Evolutionary conservation across 2,113 vertebrate genomes (phyloP).

Genomic region (Silurus meridionalis): DNA sequence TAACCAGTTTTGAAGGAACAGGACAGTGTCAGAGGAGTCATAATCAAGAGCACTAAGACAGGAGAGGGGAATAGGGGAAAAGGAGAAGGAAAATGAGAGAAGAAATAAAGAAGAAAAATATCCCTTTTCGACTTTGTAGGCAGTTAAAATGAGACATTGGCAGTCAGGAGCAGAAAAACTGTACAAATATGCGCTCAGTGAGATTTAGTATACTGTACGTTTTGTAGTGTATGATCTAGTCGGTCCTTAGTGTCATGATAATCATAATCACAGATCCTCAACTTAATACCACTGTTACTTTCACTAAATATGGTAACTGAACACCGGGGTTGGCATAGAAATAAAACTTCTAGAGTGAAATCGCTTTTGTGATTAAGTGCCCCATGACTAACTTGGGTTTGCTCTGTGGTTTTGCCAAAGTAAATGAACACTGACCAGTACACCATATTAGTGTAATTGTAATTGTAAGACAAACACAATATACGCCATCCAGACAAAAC

Average conservation of each 20-base stretch:
- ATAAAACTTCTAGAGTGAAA: conserved; percentile 5
- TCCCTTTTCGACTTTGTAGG: conserved; percentile 67
- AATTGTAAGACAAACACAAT: conserved; percentile 39
- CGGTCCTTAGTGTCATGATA: neutral
- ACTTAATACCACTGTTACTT: neutral
- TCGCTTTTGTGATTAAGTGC: conserved; percentile 9
- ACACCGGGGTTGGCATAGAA: neutral
- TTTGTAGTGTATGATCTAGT: conserved; percentile 57
- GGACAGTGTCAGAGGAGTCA: conserved; percentile 52
- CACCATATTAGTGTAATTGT: conserved; percentile 36
- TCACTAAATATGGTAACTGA: neutral
- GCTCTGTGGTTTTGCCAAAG: conserved; percentile 10
- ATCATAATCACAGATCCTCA: conserved; percentile 20
- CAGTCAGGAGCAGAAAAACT: conserved; percentile 64
- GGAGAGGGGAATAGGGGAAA: conserved; percentile 50
- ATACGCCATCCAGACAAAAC: conserved; percentile 42
- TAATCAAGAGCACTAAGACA: conserved; percentile 49
- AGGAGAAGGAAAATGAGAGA: conserved; percentile 58
- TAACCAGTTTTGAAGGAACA: conserved; percentile 62
- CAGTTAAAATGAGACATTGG: conserved; percentile 72
- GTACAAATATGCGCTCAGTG: conserved; percentile 73
- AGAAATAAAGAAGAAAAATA: conserved; percentile 60
- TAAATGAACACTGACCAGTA: conserved; percentile 42
- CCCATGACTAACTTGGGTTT: conserved; percentile 34
- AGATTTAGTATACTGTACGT: conserved; percentile 72